phyloP scores from a whole-genome alignment of 1,140 invertebrate species.

The Drosophila ercepeae region DNA sequence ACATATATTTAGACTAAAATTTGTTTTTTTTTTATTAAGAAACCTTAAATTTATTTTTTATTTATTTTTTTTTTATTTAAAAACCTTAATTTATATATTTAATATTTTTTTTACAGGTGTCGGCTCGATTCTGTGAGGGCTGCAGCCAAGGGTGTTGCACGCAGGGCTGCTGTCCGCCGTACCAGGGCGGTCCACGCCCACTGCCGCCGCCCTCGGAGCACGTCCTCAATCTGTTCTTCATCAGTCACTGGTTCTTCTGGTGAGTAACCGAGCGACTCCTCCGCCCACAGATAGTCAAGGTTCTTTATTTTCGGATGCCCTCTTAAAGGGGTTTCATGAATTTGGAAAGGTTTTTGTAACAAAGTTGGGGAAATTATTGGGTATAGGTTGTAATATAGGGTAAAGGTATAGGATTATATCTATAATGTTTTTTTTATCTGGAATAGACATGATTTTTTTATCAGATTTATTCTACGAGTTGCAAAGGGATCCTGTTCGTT shows the following conservation, averaged over 20 bases:
- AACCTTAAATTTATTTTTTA: background rate
- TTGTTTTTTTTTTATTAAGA: too few species aligned
- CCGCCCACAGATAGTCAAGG: background rate
- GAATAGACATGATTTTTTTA: too few species aligned
- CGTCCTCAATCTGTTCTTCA: constrained; percentile 84
- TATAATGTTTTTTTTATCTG: too few species aligned
- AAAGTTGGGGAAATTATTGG: too few species aligned
- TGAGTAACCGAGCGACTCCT: constrained; percentile 43
- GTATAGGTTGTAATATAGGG: too few species aligned
- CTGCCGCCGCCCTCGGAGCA: constrained; percentile 84
- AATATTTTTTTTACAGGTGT: constrained; percentile 56
- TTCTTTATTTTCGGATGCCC: background rate
- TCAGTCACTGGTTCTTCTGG: constrained; percentile 85
- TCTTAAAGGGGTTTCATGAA: background rate
- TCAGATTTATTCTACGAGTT: too few species aligned
- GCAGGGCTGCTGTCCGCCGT: constrained; percentile 88
- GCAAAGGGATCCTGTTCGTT: too few species aligned
- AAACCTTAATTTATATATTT: background rate
- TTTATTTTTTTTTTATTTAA: too few species aligned
- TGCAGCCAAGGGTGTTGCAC: constrained; percentile 89
- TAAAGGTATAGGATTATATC: too few species aligned
- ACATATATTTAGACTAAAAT: too few species aligned
- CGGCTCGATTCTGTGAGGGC: constrained; percentile 84
- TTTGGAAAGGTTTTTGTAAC: too few species aligned
- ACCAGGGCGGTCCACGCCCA: constrained; percentile 84